Conservation (phyloP, 2,797 vertebrate genomes). For the Gymnothorax reevesii region DNA sequence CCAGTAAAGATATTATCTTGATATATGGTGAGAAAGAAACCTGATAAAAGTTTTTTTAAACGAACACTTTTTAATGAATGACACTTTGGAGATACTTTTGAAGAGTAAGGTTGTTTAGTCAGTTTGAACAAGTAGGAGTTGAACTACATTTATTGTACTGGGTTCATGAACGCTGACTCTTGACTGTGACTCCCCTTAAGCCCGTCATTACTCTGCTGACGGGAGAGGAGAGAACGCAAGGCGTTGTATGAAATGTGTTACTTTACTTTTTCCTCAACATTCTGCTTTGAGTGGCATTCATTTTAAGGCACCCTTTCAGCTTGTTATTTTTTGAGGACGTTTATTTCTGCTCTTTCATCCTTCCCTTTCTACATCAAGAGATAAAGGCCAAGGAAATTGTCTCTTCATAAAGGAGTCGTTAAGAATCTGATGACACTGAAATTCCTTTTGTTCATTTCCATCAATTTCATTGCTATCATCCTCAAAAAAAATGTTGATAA, state of each 20-base stretch:
- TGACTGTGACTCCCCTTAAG: not conserved
- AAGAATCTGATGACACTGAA: not conserved
- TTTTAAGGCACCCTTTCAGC: not conserved
- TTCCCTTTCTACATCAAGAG: not conserved
- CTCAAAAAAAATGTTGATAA: not conserved
- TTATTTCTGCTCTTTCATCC: not conserved
- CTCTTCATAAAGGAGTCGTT: not conserved
- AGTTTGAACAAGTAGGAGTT: not conserved
- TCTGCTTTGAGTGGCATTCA: slow-evolving; percentile 2
- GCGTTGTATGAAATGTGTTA: not conserved
- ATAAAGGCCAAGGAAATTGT: not conserved
- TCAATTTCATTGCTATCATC: not conserved
- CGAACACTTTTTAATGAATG: not conserved
- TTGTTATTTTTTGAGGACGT: not conserved
- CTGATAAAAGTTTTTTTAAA: not conserved
- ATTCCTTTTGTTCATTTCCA: not conserved
- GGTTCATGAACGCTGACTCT: not conserved
- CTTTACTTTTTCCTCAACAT: not conserved
- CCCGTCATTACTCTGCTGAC: not conserved
- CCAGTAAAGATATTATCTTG: slow-evolving; percentile 4
- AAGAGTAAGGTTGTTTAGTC: not conserved
- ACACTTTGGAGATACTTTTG: not conserved
- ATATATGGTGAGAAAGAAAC: not conserved
- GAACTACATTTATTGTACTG: not conserved
- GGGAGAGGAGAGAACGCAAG: not conserved